Base-by-base conservation (phyloP, 2,113 vertebrate species). In the Oryzias melastigma region DNA sequence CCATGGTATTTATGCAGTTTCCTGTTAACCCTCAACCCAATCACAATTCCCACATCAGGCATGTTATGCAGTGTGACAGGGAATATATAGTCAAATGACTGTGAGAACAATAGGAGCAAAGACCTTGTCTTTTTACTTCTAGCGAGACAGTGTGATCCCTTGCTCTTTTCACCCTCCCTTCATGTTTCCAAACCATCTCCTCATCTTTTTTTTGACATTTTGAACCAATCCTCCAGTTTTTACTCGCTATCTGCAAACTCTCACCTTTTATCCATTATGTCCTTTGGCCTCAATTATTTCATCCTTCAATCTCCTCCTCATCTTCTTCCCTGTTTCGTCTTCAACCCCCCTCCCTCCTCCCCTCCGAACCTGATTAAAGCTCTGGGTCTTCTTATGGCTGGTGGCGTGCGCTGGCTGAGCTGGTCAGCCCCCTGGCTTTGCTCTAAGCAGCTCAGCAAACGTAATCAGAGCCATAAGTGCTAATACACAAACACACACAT, bases 11-110 rank as follows among this genome's bases (percentile, higher is more conserved):
- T 42, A 25, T 25, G 14, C 12, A 43, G 46, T 52, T 41, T 65
- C 41, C 42, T 27, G 65, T 69, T 66, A 19, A 43, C 20, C 41
- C 25, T 46, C 19, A 59, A 20, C 58, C n/a, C 49, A 22, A 4
- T 56, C n/a, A 40, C 58, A 52, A 25, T 27, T 43, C 19, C 48
- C 41, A 27, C 16, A 50, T 25, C 25, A 45, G 55, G 27, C 14
- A 22, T 47, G 52, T 52, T 42, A 17, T 10, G 46, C 50, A 50
- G 19, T 46, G 14, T 62, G 69, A 76, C 76, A 63, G 82, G 76
- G 79, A 68, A 61, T n/a, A 76, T 55, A 81, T 75, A 71, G 68
- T 87, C 86, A 85, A 90, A 85, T 86, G 68, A 82, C 72, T 78
- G 81, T 84, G 80, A 83, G 75, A 25, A 64, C 43, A 70, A 63